Evolutionary conservation across 1,140 invertebrate genomes (phyloP), one percentile per base, ranked within the genome.

Genomic region (Triops longicaudatus): DNA sequence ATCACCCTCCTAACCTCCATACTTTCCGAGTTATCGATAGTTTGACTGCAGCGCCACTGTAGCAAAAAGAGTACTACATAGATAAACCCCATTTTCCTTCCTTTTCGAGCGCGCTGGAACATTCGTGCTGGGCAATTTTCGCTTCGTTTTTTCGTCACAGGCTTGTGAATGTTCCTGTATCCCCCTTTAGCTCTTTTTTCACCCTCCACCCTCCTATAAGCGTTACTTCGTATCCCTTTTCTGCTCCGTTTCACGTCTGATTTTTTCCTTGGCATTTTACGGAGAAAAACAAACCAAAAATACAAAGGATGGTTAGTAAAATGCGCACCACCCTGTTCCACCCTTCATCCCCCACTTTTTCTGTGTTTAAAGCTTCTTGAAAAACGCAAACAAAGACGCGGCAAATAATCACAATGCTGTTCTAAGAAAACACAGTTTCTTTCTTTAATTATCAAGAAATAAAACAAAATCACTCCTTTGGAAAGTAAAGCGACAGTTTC

Each of bases 11-110:
- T 63, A 63, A 17, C 50, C 3, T 17, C 10, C 14, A 63, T 63
- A 63, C 50, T 63, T 63, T 63, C n/a, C n/a, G 50, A 63, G 50
- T 63, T 22, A 63, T 63, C 50, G 50, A n/a, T 14, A 63, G 50
- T 22, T 63, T 14, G 50, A 63, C 50, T 63, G 50, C 50, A 63
- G 50, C 50, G 50, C 50, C 50, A 63, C 7, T 37, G 50, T 14
- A 14, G 50, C 50, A 63, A n/a, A 22, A 63, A 1, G 17, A 17
- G 10, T 3, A 63, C n/a, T 63, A 22, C 11, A 44, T 12, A 63
- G 14, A 63, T n/a, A 22, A 22, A 22, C 50, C 50, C 50, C 1
- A 0, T 22, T 12, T 50, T 4, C 44, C 44, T 11, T 22, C 0
- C 17, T 10, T 14, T 17, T 6, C 17, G 7, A 22, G 17, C 50